A percentile compares a stretch with the other conserved stretches of the same genome.
Conservation (phyloP, 2,113 vertebrate species). For the Tragelaphus scriptus region DNA sequence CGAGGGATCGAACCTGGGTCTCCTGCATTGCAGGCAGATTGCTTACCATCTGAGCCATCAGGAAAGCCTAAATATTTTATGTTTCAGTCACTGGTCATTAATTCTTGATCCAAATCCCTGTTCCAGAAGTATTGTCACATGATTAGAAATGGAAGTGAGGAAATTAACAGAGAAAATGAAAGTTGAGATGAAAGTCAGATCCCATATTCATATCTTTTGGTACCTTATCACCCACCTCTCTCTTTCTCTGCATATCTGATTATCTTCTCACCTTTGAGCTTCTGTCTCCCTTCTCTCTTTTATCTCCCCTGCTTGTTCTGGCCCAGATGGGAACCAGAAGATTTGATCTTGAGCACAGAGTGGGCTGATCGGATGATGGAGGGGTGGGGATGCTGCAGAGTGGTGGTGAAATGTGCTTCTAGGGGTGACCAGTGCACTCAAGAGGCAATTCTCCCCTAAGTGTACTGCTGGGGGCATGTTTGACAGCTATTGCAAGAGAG, state of each 20-base stretch:
- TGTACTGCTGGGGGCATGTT: not conserved
- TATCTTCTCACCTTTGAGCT: not conserved
- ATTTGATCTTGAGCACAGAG: not conserved
- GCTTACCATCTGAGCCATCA: not conserved
- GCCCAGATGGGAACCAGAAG: not conserved
- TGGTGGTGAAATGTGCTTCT: accelerated
- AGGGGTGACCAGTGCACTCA: not conserved
- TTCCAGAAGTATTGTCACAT: not conserved
- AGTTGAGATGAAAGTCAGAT: not conserved
- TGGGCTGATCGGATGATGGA: too few relatives aligned
- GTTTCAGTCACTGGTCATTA: not conserved
- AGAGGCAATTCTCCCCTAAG: not conserved
- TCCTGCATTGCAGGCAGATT: not conserved
- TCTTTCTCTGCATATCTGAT: not conserved
- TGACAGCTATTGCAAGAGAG: not conserved
- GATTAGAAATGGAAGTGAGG: not conserved
- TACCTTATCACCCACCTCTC: not conserved
- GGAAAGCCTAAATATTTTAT: not conserved
- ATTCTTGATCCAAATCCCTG: not conserved
- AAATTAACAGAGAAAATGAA: not conserved
- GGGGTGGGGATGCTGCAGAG: accelerated
- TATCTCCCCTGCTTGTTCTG: not conserved
- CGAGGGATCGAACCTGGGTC: not conserved
- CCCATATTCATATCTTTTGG: not conserved
- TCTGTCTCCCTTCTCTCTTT: not conserved